phyloP scores from a whole-genome alignment of 64 coral and sea anemone species.

The Trachythela sp. region DNA sequence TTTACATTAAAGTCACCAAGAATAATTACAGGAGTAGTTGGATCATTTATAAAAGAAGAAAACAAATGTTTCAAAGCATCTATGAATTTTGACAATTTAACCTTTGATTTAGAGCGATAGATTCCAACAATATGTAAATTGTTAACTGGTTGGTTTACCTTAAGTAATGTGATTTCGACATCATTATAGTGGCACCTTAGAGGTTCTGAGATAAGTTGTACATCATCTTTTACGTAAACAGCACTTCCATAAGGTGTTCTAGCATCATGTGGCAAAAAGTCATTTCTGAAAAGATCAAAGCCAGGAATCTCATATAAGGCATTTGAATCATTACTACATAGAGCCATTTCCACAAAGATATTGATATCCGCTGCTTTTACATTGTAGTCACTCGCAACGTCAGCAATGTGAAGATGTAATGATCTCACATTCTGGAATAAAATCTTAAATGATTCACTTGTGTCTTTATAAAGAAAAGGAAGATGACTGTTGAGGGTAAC shows the following conservation, averaged over 20 bases:
- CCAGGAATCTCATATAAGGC: conserved; percentile 8
- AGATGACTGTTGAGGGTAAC: neutral
- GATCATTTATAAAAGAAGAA: neutral
- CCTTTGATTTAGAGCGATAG: conserved; percentile 47
- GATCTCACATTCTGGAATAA: neutral
- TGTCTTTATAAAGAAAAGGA: neutral
- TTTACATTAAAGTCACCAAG: conserved; percentile 61
- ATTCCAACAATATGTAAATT: conserved; percentile 51
- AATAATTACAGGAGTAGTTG: conserved; percentile 8
- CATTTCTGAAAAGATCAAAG: conserved; percentile 56
- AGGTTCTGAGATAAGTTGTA: conserved; percentile 29
- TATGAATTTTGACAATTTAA: conserved; percentile 7
- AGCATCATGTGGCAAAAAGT: conserved; percentile 20
- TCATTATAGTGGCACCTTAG: conserved; percentile 38
- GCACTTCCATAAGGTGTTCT: conserved; percentile 51
- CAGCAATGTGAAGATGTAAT: conserved; percentile 2
- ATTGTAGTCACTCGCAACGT: conserved; percentile 47
- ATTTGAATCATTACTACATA: conserved; percentile 42
- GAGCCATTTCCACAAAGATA: conserved; percentile 48
- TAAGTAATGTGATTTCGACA: conserved; percentile 50
- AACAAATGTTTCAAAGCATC: conserved; percentile 23
- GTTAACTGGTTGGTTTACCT: conserved; percentile 22
- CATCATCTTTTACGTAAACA: conserved; percentile 44
- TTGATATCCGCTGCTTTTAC: conserved; percentile 53
- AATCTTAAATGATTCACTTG: neutral